A percentile compares a stretch with the other conserved stretches of the same genome.
Evolutionary conservation across 2,113 vertebrate species (phyloP).

Genomic region (Menidia beryllina): DNA sequence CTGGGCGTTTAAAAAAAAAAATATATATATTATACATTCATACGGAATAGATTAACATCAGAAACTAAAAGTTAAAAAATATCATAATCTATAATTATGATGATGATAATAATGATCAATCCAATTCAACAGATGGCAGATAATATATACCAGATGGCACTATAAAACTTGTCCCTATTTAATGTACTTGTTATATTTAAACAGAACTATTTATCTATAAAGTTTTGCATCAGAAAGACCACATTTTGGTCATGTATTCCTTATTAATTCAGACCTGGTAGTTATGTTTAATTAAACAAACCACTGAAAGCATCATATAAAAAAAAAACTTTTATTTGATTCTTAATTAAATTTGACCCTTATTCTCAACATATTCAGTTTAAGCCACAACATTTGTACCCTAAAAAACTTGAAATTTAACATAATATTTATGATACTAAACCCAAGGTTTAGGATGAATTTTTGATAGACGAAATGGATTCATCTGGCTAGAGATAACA

Average conservation of each 20-base stretch:
- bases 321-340: not conserved
- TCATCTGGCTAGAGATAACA: not conserved
- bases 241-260: not conserved
- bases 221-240: not conserved
- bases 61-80: no score
- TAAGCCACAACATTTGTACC: not conserved
- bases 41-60: no score
- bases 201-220: slow-evolving; percentile 5
- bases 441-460: not conserved
- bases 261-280: no score
- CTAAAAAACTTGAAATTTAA: not conserved
- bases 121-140: no score
- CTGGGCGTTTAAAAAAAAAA: no score
- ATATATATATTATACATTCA: no score
- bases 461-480: not conserved
- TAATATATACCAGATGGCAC: no score
- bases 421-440: not conserved
- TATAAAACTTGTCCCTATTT: no score
- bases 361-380: not conserved
- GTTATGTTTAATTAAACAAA: no score
- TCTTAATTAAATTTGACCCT: not conserved
- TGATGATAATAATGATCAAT: no score
- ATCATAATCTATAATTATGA: no score
- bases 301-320: not conserved
- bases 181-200: slow-evolving; percentile 34